Base-by-base conservation (phyloP, 2,888 invertebrate genomes). In the Drosophila dives region DNA sequence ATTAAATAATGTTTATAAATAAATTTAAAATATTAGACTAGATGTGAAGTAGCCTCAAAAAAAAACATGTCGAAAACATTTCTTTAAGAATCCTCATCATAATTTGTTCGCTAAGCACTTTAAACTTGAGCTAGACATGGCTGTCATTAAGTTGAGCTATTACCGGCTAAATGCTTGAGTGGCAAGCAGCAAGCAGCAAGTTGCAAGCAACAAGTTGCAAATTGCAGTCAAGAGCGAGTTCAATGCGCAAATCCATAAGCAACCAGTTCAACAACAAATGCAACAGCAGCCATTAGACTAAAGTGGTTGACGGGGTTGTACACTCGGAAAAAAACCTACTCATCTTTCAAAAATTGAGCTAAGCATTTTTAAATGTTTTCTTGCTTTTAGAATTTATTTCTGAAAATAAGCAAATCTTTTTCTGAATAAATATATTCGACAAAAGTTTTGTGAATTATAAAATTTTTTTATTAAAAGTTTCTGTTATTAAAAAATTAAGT, bases 281-380 rank as follows among this genome's bases (percentile, higher is more conserved):
- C 38, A 53, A 48, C 67, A 79, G 73, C 83, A 74, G 83, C 84
- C 83, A 83, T 83, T 87, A 85, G 68, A 34, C 34, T 5, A 48
- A 6, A 45, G 8, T 45, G 51, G 12, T 53, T 45, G 15, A 20
- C 11, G n/a, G 12, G n/a, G 7, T 23, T 45, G 7, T 23, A 23
- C 45, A 45, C 45, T 45, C 45, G 15, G 7, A 23, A 23, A 45
- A 45, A 40, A 11, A 11, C 10, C 11, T 11, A n/a, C 40, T 4
- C 2, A n/a, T 2, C n/a, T 5, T 11, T n/a, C 1, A 34, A 34
- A 34, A 11, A 34, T 34, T 12, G 0, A 11, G 0, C 12, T 4
- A 11, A 11, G 5, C 29, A 4, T 12, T 34, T 34, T 34, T 11
- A 34, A 34, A 4, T 11, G 4, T 34, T 12, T 34, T 34, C 34